Percentiles rank a stretch among this genome's conserved stretches.
These are phyloP conservation scores for Stigmatopora nigra DNA, from an alignment of 2,113 vertebrate species.

Conservation along the genomic window DNA sequence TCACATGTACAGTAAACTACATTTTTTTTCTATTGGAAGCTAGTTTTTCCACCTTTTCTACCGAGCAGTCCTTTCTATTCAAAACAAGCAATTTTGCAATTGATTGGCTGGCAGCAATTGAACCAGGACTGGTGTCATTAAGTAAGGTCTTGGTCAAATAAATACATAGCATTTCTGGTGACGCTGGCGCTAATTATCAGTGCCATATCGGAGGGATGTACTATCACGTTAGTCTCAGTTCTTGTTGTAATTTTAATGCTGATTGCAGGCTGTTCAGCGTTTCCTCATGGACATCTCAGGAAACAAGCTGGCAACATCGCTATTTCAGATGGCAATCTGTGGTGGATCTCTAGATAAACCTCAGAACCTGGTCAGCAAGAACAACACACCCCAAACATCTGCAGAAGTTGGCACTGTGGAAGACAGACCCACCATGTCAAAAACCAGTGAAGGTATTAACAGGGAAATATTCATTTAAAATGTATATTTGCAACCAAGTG, in stretches of 20 bases:
- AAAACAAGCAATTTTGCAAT: no score
- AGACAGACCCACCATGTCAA: slow-evolving; percentile 21
- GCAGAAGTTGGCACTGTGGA: slow-evolving; percentile 23
- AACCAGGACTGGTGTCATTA: no score
- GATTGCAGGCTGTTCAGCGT: slow-evolving; percentile 53
- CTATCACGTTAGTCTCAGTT: no score
- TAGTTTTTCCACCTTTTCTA: no score
- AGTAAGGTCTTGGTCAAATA: no score
- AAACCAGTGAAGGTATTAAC: slow-evolving; percentile 65
- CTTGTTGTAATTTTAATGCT: slow-evolving; percentile 2
- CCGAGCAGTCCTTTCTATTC: no score
- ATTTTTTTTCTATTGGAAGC: no score
- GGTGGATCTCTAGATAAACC: slow-evolving; percentile 67
- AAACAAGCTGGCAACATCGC: slow-evolving; percentile 55
- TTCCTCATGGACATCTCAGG: slow-evolving; percentile 61
- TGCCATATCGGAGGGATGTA: no score
- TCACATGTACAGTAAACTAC: no score
- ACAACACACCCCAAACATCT: slow-evolving; percentile 41
- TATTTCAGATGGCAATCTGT: slow-evolving; percentile 74
- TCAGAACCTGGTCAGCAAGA: slow-evolving; percentile 61
- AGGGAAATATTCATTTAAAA: not conserved
- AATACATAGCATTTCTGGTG: no score
- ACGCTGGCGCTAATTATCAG: no score
- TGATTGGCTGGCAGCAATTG: no score
- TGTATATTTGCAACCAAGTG: slow-evolving; percentile 2